Conservation (phyloP, 2,113 vertebrate genomes). For the Donacobius atricapilla region DNA sequence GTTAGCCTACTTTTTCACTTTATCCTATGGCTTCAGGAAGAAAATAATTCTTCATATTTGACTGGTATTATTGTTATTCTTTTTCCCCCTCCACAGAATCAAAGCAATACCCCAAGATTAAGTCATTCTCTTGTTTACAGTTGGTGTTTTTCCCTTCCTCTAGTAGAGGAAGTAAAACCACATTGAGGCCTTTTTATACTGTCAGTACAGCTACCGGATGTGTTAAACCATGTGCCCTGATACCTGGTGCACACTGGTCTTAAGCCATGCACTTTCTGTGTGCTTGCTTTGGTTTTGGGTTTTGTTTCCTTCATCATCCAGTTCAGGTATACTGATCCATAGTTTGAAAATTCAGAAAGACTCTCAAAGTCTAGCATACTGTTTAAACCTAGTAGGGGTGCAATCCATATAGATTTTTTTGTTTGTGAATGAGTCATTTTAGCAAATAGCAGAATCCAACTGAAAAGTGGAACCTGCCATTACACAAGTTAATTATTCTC, state of each 20-base stretch:
- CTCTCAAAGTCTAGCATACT: not conserved
- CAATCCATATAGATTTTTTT: not conserved
- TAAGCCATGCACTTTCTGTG: not conserved
- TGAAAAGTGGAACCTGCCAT: not conserved
- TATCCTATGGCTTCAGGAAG: not conserved
- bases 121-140: not conserved
- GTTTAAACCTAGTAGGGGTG: not conserved
- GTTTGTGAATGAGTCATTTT: not conserved
- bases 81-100: not conserved
- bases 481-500: not conserved
- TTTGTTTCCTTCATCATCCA: not conserved
- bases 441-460: not conserved
- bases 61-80: not conserved
- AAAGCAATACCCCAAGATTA: not conserved
- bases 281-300: not conserved
- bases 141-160: not conserved
- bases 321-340: accelerated
- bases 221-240: not conserved
- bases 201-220: not conserved
- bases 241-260: not conserved
- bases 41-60: not conserved
- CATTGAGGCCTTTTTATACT: not conserved
- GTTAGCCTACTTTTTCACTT: not conserved
- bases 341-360: not conserved
- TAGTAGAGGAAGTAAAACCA: not conserved